Evolutionary conservation across 1,140 invertebrate genomes (phyloP).

Genomic region (Drosophila nebulosa): DNA sequence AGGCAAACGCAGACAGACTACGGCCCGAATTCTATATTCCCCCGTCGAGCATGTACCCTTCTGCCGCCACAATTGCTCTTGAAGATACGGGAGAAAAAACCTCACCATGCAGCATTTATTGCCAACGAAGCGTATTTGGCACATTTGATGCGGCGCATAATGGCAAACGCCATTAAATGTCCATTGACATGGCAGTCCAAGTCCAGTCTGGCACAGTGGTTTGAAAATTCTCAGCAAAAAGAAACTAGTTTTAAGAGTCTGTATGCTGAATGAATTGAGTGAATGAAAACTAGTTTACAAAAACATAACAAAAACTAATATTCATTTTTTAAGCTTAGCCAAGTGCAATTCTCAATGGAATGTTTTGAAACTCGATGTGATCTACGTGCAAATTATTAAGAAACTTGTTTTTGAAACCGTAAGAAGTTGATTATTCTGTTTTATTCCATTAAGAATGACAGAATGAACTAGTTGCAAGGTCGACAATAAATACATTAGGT

Average conservation of each 20-base stretch:
- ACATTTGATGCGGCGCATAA: conserved; percentile 78
- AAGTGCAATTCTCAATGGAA: not conserved
- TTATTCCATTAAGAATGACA: too few relatives aligned
- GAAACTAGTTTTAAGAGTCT: not conserved
- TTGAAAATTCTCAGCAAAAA: not conserved
- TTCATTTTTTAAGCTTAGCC: not conserved
- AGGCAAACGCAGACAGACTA: conserved; percentile 10
- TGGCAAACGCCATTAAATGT: conserved; percentile 76
- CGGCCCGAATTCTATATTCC: conserved; percentile 13
- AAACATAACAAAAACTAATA: not conserved
- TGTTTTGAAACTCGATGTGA: not conserved
- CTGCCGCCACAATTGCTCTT: not conserved
- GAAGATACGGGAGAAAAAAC: conserved; percentile 1
- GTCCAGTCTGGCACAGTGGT: conserved; percentile 47
- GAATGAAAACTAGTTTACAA: not conserved
- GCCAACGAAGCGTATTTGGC: conserved; percentile 77
- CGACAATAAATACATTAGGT: not conserved
- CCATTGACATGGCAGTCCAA: conserved; percentile 66
- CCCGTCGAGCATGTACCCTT: not conserved
- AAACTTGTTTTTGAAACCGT: not conserved
- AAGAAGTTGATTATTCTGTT: not conserved
- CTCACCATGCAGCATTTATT: conserved; percentile 74
- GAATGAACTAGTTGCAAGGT: not conserved
- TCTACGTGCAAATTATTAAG: not conserved
- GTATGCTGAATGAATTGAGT: not conserved